Base-by-base conservation (phyloP, 2,888 invertebrate species). In the Caenorhabditis sp. region DNA sequence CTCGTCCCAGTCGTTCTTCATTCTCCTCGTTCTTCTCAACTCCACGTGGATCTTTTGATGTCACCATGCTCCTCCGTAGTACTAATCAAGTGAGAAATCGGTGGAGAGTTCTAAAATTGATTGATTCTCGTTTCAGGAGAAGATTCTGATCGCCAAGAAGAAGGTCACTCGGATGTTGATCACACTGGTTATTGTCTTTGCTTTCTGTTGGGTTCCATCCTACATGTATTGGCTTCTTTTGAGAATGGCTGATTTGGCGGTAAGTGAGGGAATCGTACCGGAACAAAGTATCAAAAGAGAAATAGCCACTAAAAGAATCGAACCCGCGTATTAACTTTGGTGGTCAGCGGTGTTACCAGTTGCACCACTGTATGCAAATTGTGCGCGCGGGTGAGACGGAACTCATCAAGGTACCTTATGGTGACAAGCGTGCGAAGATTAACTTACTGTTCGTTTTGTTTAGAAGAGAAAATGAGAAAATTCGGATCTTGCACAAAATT, bases 201-300 rank as follows among this genome's bases (percentile, higher is more conserved):
- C 96, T 93, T 94, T 96, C 7, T 96, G 96, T 92, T 96, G 96
- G 96, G 95, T 96, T 0, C 96, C 96, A 0, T 92, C 75, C n/a
- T 89, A 89, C 66, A 59, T 86, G 64, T 89, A 86, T 82, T 89
- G 89, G 89, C 72, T 89, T n/a, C 54, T 88, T 44, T 68, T 89
- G 31, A 41, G 88, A 35, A 86, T 86, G 64, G 86, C 85, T 56
- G 89, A 89, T 69, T 70, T 87, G 22, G 76, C 88, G 83, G 88
- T 88, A 41, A 85, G 82, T 66, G n/a, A 5, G 16, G 2, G 38
- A 38, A 38, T 10, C 10, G 12, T 38, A 6, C 10, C 12, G 6
- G 38, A 38, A 38, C 6, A 38, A 31, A 4, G 31, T 31, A 31
- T 31, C 31, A n/a, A n/a, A n/a, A n/a, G n/a, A n/a, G n/a, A n/a